Percentiles rank a stretch among this genome's conserved stretches.
Evolutionary conservation across 1,140 invertebrate genomes (phyloP).

Genomic region (Dendrolimus kikuchii): DNA sequence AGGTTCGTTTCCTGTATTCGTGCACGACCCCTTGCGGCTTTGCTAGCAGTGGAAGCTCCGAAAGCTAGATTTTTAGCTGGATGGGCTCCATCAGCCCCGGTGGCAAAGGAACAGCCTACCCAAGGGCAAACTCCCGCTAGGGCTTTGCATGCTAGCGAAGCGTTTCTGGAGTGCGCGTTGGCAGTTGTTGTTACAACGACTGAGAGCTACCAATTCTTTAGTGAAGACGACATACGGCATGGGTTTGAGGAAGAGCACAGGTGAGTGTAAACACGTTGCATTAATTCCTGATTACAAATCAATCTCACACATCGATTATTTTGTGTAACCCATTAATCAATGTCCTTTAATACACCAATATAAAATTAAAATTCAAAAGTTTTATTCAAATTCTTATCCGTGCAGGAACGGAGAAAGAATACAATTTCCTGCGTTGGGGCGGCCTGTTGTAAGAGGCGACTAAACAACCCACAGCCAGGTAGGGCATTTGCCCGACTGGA

Average conservation of each 20-base stretch:
- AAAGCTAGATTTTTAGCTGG: conserved; percentile 73
- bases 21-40: conserved; percentile 74
- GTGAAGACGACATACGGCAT: conserved; percentile 81
- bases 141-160: conserved; percentile 79
- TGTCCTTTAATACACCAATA: too few relatives aligned
- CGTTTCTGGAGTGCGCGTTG: conserved; percentile 79
- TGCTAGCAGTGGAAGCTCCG: conserved; percentile 78
- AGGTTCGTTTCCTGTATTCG: conserved; percentile 75
- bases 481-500: too few relatives aligned
- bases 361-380: too few relatives aligned
- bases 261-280: conserved; percentile 14
- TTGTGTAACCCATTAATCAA: too few relatives aligned
- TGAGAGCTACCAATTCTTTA: conserved; percentile 84
- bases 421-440: too few relatives aligned
- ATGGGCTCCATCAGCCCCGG: conserved; percentile 75
- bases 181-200: conserved; percentile 81
- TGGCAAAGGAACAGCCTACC: conserved; percentile 75
- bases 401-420: too few relatives aligned
- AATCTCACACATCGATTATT: too few relatives aligned
- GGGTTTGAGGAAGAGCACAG: conserved; percentile 84
- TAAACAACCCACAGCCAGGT: too few relatives aligned
- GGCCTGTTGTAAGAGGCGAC: too few relatives aligned
- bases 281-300: too few relatives aligned
- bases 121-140: conserved; percentile 74
- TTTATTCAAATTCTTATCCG: too few relatives aligned